Conservation (phyloP, 1,140 invertebrate genomes). For the Pararge aegeria region DNA sequence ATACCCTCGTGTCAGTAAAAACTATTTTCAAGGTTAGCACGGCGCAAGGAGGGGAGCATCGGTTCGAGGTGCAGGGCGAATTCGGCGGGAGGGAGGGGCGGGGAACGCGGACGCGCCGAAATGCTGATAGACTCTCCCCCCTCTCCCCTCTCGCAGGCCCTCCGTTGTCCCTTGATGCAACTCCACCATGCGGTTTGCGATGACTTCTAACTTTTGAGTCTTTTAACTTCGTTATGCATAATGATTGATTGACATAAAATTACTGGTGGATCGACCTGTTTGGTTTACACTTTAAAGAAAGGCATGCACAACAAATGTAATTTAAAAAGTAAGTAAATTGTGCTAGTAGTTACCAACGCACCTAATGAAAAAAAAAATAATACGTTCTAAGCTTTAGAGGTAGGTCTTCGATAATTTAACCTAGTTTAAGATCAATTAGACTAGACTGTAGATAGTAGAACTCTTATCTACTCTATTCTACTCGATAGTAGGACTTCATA, state of each 20-base stretch:
- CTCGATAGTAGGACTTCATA: too few relatives aligned
- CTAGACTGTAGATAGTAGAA: too few relatives aligned
- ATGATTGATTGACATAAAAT: conserved; percentile 10
- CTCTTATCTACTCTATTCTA: too few relatives aligned
- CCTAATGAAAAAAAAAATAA: too few relatives aligned
- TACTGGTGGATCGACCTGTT: too few relatives aligned
- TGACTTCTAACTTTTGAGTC: conserved; percentile 24
- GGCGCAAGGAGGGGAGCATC: conserved; percentile 64
- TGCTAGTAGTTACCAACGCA: too few relatives aligned
- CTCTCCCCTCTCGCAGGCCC: conserved; percentile 35
- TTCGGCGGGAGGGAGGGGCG: conserved; percentile 36
- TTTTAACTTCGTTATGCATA: conserved; percentile 12
- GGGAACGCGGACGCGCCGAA: conserved; percentile 68
- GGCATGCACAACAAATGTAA: too few relatives aligned
- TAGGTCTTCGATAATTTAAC: too few relatives aligned
- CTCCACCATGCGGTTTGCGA: conserved; percentile 36
- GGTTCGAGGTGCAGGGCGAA: conserved; percentile 56
- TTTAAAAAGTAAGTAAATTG: too few relatives aligned
- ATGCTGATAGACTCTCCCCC: conserved; percentile 69
- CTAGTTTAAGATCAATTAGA: too few relatives aligned
- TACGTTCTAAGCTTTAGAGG: too few relatives aligned
- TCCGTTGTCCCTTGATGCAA: conserved; percentile 39
- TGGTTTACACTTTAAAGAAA: not conserved
- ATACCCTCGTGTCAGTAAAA: conserved; percentile 77
- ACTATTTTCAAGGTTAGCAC: conserved; percentile 78